Evolutionary conservation across 2,888 invertebrate genomes (phyloP), one percentile per base, ranked within the genome.

Genomic region (Xiphydria camelus): DNA sequence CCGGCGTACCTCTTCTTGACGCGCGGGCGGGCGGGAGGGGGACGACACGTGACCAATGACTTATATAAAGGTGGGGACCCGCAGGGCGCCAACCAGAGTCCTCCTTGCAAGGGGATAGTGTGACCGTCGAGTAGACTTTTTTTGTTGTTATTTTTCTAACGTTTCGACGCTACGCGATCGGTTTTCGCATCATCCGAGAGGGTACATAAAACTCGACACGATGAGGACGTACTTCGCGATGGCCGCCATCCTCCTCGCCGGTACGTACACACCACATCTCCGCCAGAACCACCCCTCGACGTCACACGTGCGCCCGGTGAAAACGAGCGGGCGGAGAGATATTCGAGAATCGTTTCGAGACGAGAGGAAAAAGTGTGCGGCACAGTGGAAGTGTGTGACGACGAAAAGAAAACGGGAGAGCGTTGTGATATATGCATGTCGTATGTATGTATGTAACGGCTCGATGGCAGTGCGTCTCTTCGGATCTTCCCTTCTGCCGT

Each of bases 11-110:
- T 45, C 47, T 49, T 52, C 41, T 53, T 39, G 56, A 50, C 44
- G 44, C n/a, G n/a, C n/a, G n/a, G n/a, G n/a, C n/a, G n/a, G n/a
- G 55, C 51, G 52, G 56, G 58, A 53, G 64, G 69, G 64, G 66
- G 55, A 62, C 43, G 61, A 61, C 75, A 75, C 75, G 74, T 75
- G 75, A 75, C 70, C 74, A 66, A 67, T 70, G 64, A 68, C 68
- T 73, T 75, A 74, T 75, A 75, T 74, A 75, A 75, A 74, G 70
- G 68, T 69, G 64, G 61, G 49, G 64, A 58, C 73, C 62, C 68
- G 66, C 70, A 64, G 66, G 68, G 62, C 63, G 66, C 68, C 64
- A 70, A 73, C 60, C 70, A 73, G 62, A 65, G 62, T 60, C 66
- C 61, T 71, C 64, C 65, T 63, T 62, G 57, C 59, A 54, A 57